Conservation (phyloP, 2,888 invertebrate genomes). For the Drosophila affinis region DNA sequence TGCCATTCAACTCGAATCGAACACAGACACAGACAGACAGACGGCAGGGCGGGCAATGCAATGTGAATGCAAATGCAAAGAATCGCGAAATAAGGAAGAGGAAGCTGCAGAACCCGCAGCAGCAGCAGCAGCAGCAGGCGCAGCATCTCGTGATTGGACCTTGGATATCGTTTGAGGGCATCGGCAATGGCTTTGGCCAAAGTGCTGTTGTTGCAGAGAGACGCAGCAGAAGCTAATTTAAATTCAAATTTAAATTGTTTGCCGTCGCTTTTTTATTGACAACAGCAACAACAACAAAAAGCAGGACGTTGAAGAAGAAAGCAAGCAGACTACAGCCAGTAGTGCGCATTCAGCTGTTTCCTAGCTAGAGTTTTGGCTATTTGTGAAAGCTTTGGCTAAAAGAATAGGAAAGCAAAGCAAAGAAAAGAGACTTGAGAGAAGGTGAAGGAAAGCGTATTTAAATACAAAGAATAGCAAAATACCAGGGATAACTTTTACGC, state of each 20-base stretch:
- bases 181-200: conserved; percentile 53
- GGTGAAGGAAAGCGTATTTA: not conserved
- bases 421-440: not conserved
- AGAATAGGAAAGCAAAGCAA: too few relatives aligned
- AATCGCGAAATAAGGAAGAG: conserved; percentile 15
- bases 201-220: conserved; percentile 43
- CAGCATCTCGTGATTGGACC: conserved; percentile 61
- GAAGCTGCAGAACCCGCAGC: not conserved
- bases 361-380: not conserved
- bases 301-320: not conserved
- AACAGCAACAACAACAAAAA: conserved; percentile 39
- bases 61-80: conserved; percentile 29
- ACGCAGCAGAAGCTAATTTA: conserved; percentile 68
- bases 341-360: conserved; percentile 30
- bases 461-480: too few relatives aligned
- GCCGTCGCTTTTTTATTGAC: conserved; percentile 64
- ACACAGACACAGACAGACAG: conserved; percentile 13
- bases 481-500: too few relatives aligned
- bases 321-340: conserved; percentile 6
- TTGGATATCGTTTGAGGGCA: conserved; percentile 68
- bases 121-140: conserved; percentile 7
- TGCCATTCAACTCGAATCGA: conserved; percentile 43
- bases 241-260: conserved; percentile 77
- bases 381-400: too few relatives aligned
- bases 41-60: conserved; percentile 44